phyloP scores from a whole-genome alignment of 1,140 invertebrate species.

The Microplitis mediator region DNA sequence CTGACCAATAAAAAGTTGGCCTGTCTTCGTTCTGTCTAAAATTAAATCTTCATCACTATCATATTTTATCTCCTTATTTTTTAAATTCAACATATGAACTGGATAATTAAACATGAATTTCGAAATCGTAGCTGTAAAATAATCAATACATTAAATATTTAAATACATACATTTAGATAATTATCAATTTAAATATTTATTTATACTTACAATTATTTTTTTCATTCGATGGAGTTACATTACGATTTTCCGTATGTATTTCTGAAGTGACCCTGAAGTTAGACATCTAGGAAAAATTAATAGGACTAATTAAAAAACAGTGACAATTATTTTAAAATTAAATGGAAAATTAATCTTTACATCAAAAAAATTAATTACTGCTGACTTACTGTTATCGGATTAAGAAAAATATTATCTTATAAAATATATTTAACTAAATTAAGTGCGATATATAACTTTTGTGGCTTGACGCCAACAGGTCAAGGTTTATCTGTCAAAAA shows the following conservation, averaged over 20 bases:
- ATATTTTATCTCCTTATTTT: constrained; percentile 32
- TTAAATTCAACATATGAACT: constrained; percentile 38
- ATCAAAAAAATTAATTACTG: not conserved
- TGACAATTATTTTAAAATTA: not conserved
- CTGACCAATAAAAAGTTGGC: constrained; percentile 58
- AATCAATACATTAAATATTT: constrained; percentile 28
- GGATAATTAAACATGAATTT: constrained; percentile 67
- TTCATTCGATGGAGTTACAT: constrained; percentile 40
- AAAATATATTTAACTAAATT: not conserved
- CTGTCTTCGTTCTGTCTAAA: constrained; percentile 49
- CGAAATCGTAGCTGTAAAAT: constrained; percentile 62
- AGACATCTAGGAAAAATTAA: constrained; percentile 33
- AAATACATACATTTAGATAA: constrained; percentile 7
- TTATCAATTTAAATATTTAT: constrained; percentile 10
- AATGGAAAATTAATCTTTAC: not conserved
- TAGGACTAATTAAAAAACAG: not conserved
- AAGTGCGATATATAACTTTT: not conserved
- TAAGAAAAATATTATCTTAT: too few species aligned
- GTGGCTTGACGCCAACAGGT: constrained; percentile 5
- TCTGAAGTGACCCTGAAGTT: constrained; percentile 65
- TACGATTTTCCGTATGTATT: constrained; percentile 65
- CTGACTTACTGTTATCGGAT: too few species aligned
- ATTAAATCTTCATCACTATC: constrained; percentile 66
- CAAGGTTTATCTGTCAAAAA: not conserved
- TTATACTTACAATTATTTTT: constrained; percentile 52